Percentiles rank a stretch among this genome's conserved stretches.
phyloP scores from a whole-genome alignment of 2,797 vertebrate species.

The Crenichthys baileyi region DNA sequence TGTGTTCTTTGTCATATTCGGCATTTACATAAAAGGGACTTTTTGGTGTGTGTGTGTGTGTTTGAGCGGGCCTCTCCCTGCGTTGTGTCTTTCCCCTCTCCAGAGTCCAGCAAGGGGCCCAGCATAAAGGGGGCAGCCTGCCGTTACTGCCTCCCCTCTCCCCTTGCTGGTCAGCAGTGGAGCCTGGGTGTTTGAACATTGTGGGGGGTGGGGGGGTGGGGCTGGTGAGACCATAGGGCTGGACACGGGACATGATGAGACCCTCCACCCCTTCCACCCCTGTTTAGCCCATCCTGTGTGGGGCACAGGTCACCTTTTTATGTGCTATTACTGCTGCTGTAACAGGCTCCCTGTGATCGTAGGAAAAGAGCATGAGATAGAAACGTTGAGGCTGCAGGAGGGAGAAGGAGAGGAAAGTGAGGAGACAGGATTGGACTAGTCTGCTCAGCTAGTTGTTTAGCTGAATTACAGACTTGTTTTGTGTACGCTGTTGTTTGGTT shows the following conservation, averaged over 20 bases:
- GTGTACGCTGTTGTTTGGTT: constrained; percentile 46
- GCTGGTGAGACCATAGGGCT: constrained; percentile 72
- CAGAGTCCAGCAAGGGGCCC: constrained; percentile 82
- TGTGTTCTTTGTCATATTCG: constrained; percentile 64
- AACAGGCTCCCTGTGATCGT: constrained; percentile 72
- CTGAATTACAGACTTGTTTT: constrained; percentile 63
- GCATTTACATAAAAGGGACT: constrained; percentile 70
- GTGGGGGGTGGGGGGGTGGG: constrained; percentile 42
- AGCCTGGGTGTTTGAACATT: constrained; percentile 60
- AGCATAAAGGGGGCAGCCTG: constrained; percentile 76
- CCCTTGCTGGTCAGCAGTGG: constrained; percentile 66
- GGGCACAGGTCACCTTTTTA: constrained; percentile 82
- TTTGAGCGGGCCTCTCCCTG: constrained; percentile 79
- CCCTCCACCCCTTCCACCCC: constrained; percentile 63
- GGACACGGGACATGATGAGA: constrained; percentile 76
- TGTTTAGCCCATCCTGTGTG: constrained; percentile 79
- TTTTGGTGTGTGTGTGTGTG: constrained; percentile 73
- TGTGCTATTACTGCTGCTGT: constrained; percentile 75
- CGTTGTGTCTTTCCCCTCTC: constrained; percentile 80
- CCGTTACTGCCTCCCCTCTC: constrained; percentile 69
- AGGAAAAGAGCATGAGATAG: constrained; percentile 67
- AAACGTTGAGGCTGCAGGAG: constrained; percentile 55
- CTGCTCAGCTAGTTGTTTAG: constrained; percentile 67
- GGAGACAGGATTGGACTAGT: constrained; percentile 76
- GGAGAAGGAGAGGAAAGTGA: constrained; percentile 49